Evolutionary conservation across 2,888 invertebrate genomes (phyloP), one percentile per base, ranked within the genome.

Genomic region (Parapristionchus giblindavisi): DNA sequence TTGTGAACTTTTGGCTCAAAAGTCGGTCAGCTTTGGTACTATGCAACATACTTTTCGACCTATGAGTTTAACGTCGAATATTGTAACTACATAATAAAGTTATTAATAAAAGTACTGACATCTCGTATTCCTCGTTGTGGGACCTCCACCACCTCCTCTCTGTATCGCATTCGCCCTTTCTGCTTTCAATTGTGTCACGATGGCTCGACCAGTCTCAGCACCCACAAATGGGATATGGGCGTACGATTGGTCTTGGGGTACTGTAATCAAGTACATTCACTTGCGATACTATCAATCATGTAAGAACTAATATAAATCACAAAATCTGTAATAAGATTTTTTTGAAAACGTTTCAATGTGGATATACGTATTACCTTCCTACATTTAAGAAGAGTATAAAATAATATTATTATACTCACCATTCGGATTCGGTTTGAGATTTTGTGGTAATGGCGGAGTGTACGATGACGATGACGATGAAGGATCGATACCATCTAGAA

Each of bases 141-240:
- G 5, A 38, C 21, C 3, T n/a, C 8, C 21, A 17, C 61, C 14
- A 24, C 29, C 14, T 21, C 11, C 48, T 48, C 48, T 48, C 27
- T 38, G 38, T 40, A 24, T 6, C 40, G 34, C 38, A 21, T 36
- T 2, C 29, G 32, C 68, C 54, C 38, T 70, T 54, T 70, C 70
- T 24, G 70, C 70, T 17, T 27, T 52, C 54, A 70, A n/a, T 17
- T 52, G 54, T 14, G 38, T 54, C 36, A 38, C 70, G 3, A 70
- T 54, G 6, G 29, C 70, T 27, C 54, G 5, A 5, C 54, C 70
- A 1, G 70, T 70, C 27, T 52, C 70, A 0, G 54, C 52, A 14
- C 70, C 70, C 36, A 70, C 70, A 40, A 70, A 70, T 8, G 70
- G 70, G 54, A 70, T 70, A 29, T 70, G 70, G 6, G 70, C 70